Conservation (phyloP, 1,140 invertebrate genomes). For the Cherax quadricarinatus region DNA sequence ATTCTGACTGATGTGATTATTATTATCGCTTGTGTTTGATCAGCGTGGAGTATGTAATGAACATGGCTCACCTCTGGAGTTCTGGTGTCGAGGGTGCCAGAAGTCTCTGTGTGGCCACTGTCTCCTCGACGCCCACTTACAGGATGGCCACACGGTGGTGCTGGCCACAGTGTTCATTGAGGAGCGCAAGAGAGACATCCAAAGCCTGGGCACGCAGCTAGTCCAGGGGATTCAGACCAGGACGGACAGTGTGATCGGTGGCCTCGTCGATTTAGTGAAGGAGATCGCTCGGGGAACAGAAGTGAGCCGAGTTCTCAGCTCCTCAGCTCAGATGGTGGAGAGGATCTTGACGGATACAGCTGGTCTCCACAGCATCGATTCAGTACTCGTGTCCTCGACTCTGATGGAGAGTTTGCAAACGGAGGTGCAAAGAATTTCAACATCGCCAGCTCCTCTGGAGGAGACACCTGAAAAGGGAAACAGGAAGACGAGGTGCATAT, state of each 20-base stretch:
- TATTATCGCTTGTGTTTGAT: too few relatives aligned
- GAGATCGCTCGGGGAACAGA: not conserved
- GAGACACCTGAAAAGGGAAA: not conserved
- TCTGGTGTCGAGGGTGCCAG: slow-evolving; percentile 19
- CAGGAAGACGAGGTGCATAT: not conserved
- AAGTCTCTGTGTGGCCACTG: slow-evolving; percentile 13
- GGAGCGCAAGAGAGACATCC: not conserved
- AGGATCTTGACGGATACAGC: not conserved
- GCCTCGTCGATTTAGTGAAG: not conserved
- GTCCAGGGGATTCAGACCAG: not conserved
- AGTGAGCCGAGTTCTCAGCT: not conserved
- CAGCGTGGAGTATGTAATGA: not conserved
- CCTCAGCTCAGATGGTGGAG: not conserved
- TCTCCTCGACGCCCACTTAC: not conserved
- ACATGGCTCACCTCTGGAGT: slow-evolving; percentile 14
- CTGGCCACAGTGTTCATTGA: not conserved
- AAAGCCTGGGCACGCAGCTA: not conserved
- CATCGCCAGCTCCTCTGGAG: not conserved
- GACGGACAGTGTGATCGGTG: not conserved
- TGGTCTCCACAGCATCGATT: not conserved
- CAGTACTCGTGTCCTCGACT: not conserved
- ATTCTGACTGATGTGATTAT: too few relatives aligned
- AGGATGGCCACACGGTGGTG: not conserved
- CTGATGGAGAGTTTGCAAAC: not conserved
- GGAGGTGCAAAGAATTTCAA: not conserved